These are phyloP conservation scores for Meleagris gallopavo DNA, from an alignment of 2,113 vertebrate genomes.

Conservation along the genomic window DNA sequence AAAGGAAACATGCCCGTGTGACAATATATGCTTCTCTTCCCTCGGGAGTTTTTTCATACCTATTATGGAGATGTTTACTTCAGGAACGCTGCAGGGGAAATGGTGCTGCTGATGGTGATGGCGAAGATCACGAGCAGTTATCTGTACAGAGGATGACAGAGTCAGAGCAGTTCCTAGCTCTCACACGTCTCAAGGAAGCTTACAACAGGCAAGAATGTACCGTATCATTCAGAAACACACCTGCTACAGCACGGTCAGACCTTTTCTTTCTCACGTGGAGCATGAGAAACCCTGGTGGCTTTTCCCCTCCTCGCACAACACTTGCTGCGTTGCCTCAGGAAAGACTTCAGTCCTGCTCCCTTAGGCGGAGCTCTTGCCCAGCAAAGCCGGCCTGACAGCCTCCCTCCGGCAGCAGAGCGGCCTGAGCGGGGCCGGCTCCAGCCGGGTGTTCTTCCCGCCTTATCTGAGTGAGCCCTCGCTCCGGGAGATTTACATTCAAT, in stretches of 20 bases:
- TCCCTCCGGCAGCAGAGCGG: not conserved
- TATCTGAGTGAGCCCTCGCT: not conserved
- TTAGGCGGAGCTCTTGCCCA: slow-evolving; percentile 79
- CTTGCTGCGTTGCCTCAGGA: fast-evolving
- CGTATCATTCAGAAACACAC: not conserved
- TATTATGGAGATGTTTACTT: slow-evolving; percentile 59
- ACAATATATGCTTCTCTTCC: slow-evolving; percentile 17
- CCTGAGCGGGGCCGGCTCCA: not conserved
- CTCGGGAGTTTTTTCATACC: slow-evolving; percentile 5
- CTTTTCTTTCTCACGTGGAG: not conserved
- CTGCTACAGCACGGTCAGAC: not conserved
- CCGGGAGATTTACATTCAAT: not conserved
- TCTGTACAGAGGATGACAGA: not conserved
- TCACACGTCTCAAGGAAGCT: not conserved
- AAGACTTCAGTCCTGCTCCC: slow-evolving; percentile 32
- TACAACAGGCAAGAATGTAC: not conserved
- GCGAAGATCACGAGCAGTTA: not conserved
- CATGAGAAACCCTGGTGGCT: not conserved
- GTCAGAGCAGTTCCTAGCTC: not conserved
- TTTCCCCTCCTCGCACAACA: not conserved
- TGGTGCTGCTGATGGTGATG: not conserved
- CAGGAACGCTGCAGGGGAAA: not conserved
- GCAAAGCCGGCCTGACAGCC: not conserved
- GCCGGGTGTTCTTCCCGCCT: not conserved
- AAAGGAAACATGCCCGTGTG: slow-evolving; percentile 1